phyloP scores from a whole-genome alignment of 2,888 invertebrate genomes.

The Microplitis manilae region DNA sequence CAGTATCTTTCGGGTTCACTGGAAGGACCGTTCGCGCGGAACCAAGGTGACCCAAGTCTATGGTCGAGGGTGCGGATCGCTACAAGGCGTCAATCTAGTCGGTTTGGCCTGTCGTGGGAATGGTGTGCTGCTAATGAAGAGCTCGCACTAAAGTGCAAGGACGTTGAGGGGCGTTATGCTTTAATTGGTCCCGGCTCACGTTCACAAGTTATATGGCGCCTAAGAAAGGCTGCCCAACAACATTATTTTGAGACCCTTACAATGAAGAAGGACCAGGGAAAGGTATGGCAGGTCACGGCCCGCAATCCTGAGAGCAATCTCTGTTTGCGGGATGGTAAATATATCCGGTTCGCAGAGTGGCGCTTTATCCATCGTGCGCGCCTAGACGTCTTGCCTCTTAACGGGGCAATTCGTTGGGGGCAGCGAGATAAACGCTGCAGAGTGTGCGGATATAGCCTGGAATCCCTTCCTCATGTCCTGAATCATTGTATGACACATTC shows the following conservation, averaged over 20 bases:
- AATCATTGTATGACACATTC: constrained; percentile 61
- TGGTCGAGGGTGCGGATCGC: constrained; percentile 54
- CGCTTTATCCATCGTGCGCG: constrained; percentile 65
- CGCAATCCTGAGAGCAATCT: constrained; percentile 53
- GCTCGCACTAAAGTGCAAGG: constrained; percentile 34
- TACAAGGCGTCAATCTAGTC: constrained; percentile 38
- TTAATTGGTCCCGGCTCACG: constrained; percentile 34
- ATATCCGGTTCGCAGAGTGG: constrained; percentile 66
- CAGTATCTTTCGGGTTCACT: constrained; percentile 53
- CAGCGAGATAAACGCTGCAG: constrained; percentile 51
- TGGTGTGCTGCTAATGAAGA: constrained; percentile 44
- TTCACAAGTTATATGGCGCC: constrained; percentile 29
- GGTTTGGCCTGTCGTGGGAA: constrained; percentile 48
- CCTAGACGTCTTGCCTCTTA: constrained; percentile 61
- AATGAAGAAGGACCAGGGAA: constrained; percentile 57
- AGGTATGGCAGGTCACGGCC: constrained; percentile 51
- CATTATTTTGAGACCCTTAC: constrained; percentile 30
- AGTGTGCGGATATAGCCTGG: constrained; percentile 53
- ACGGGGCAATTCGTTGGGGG: constrained; percentile 47
- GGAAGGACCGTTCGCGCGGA: constrained; percentile 48
- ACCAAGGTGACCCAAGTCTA: constrained; percentile 41
- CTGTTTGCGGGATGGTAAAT: constrained; percentile 55
- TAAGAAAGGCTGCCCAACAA: constrained; percentile 23
- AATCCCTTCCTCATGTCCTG: constrained; percentile 65
- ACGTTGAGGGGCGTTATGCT: background rate